Conservation (phyloP, 2,113 vertebrate species). For the Ictalurus punctatus region DNA sequence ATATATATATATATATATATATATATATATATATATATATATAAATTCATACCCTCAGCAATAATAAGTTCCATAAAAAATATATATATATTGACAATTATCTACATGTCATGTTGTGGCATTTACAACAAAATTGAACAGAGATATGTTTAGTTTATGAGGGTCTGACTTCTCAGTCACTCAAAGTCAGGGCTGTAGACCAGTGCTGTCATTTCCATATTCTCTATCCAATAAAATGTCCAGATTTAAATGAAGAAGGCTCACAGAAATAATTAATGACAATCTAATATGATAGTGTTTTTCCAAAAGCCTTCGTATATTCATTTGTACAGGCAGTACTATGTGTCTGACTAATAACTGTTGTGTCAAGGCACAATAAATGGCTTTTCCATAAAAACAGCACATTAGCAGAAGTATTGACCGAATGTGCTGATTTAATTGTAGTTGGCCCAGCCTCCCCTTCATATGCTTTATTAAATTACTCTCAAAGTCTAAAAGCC, state of each 20-base stretch:
- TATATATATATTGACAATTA: background rate
- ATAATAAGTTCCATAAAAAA: background rate
- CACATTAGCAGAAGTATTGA: slow-evolving; percentile 44
- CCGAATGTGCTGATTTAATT: slow-evolving; percentile 55
- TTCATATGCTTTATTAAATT: slow-evolving; percentile 50
- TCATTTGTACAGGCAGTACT: slow-evolving; percentile 3
- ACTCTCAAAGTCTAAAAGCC: slow-evolving; percentile 46
- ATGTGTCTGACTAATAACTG: slow-evolving; percentile 1
- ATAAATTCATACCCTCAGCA: background rate
- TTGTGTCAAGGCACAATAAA: slow-evolving; percentile 20
- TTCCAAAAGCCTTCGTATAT: background rate
- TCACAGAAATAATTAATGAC: slow-evolving; percentile 5
- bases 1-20: no score
- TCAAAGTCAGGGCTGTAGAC: background rate
- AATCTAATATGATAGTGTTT: background rate
- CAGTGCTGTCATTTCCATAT: slow-evolving; percentile 8
- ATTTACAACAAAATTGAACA: background rate
- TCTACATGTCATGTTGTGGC: background rate
- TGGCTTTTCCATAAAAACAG: slow-evolving; percentile 29
- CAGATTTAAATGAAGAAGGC: background rate
- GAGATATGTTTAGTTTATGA: slow-evolving; percentile 11
- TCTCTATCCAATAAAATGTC: background rate
- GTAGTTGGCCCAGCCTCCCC: background rate
- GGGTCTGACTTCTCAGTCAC: background rate
- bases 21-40: no score